Base-by-base conservation (phyloP, 2,888 invertebrate genomes). In the Eulithis testata region DNA sequence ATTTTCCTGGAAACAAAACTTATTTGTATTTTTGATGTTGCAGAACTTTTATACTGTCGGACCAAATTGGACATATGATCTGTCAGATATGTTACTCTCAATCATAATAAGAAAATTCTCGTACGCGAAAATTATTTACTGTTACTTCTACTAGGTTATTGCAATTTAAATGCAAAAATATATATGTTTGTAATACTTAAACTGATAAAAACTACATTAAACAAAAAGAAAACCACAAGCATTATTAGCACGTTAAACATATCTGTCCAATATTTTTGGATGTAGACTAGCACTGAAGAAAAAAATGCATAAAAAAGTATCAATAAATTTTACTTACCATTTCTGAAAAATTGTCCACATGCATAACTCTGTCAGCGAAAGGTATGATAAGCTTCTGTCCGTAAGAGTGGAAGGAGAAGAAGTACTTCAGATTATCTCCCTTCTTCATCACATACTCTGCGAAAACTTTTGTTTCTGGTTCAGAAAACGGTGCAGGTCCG, bases 391-490 rank as follows among this genome's bases (percentile, higher is more conserved):
- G 79, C 51, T 87, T 91, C 74, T 96, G 95, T 0, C 95, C 95
- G 69, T 95, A 96, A 0, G 95, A 93, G 74, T 96, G 96, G 57
- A 95, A 89, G 0, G 95, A 89, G 47, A 96, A 87, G 80, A 95
- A 96, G 47, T 94, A 94, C 59, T 86, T 88, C 1, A 94, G 75
- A n/a, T 86, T 80, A 0, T 79, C 70, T 2, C 65, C 73, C 6
- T 78, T 76, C 1, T 62, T 55, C 0, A 45, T 14, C 1, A 90
- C 67, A 14, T 85, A 87, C 0, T 80, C 68, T 0, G 83, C 73
- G 0, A 90, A 65, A 0, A 80, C 80, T 53, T 60, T 72, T 0
- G 88, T 79, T 74, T 91, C 91, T 0, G 87, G 86, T 63, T 91
- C 91, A 0, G 91, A 91, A 66, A 89, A 89, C 1, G 88, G 68